Conservation (phyloP, 2,888 invertebrate genomes). For the Melipona beecheii region DNA sequence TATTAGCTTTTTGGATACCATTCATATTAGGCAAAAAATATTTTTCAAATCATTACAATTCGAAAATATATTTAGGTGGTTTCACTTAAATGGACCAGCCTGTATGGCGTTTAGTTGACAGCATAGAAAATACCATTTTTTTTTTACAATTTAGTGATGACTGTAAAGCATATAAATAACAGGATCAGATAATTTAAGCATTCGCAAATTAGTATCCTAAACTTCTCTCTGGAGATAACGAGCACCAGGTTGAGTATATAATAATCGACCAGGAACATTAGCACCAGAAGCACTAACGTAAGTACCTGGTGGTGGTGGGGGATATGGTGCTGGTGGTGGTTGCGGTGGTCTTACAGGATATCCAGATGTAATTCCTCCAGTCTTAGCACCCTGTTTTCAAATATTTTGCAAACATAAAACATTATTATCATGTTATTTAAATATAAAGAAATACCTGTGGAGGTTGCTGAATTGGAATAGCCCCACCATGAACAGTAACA, state of each 20-base stretch:
- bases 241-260: slow-evolving; percentile 80
- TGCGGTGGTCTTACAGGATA: slow-evolving; percentile 89
- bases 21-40: too few species aligned
- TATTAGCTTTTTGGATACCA: too few species aligned
- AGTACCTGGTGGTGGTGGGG: slow-evolving; percentile 78
- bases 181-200: slow-evolving; percentile 12
- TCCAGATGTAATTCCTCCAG: slow-evolving; percentile 93
- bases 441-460: slow-evolving; percentile 81
- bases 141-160: slow-evolving; percentile 20
- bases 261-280: slow-evolving; percentile 78
- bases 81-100: too few species aligned
- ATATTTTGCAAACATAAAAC: slow-evolving; percentile 1
- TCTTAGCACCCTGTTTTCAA: slow-evolving; percentile 87
- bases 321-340: slow-evolving; percentile 78
- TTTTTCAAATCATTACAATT: too few species aligned
- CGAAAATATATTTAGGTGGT: too few species aligned
- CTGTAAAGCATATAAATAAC: slow-evolving; percentile 33
- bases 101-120: background rate
- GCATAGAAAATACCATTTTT: slow-evolving; percentile 15
- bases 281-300: slow-evolving; percentile 79
- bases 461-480: slow-evolving; percentile 86
- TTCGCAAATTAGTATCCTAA: slow-evolving; percentile 44
- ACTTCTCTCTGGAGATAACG: slow-evolving; percentile 81
- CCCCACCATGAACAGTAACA: slow-evolving; percentile 86
- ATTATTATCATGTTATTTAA: slow-evolving; percentile 5